A percentile compares a stretch with the other conserved stretches of the same genome.
These are phyloP conservation scores for Sylvia atricapilla DNA, from an alignment of 2,113 vertebrate species.

Conservation along the genomic window DNA sequence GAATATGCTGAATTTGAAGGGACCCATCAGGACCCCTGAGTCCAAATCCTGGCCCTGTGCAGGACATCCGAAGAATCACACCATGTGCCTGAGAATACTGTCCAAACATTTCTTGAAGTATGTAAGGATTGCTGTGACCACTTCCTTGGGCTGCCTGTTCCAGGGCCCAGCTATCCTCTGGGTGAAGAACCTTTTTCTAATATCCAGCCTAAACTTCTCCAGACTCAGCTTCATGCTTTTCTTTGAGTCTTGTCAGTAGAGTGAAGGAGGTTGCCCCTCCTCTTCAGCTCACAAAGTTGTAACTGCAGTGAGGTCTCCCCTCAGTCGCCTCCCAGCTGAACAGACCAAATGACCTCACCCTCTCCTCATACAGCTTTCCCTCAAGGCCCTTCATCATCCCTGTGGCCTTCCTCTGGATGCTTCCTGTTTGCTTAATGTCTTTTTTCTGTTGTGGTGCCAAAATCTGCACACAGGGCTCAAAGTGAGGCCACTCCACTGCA, in stretches of 20 bases:
- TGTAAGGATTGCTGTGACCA: neutral
- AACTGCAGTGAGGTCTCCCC: neutral
- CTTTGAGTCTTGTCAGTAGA: neutral
- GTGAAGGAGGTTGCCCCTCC: neutral
- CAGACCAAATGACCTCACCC: neutral
- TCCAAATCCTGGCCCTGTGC: neutral
- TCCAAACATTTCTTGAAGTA: neutral
- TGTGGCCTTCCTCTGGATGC: neutral
- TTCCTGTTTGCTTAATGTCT: neutral
- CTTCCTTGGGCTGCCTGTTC: neutral
- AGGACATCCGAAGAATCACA: neutral
- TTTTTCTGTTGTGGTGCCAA: neutral
- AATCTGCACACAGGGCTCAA: neutral
- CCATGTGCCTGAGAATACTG: neutral
- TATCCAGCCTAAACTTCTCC: neutral
- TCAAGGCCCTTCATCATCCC: neutral
- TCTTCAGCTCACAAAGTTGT: neutral
- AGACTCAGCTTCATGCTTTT: neutral
- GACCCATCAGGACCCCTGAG: neutral
- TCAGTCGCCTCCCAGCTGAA: neutral
- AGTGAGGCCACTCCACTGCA: neutral
- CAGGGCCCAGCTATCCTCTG: neutral
- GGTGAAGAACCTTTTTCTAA: neutral
- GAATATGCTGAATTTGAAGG: neutral
- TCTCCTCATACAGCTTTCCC: neutral